Evolutionary conservation across 2,113 vertebrate genomes (phyloP), one percentile per base, ranked within the genome.

Genomic region (Tauraco erythrolophus): DNA sequence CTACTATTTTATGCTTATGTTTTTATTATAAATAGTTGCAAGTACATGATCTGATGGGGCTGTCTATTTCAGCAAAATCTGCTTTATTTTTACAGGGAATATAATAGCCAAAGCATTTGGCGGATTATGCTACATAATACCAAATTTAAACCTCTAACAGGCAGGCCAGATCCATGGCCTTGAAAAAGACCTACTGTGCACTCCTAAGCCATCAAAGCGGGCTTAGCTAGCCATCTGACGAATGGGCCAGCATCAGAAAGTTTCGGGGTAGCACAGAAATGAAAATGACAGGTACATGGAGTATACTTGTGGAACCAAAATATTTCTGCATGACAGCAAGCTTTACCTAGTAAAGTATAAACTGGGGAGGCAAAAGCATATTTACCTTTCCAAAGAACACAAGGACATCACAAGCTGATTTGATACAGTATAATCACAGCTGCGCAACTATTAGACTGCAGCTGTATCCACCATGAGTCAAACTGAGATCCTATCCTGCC

Each of bases 61-160:
- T 72, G 53, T 22, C 61, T 41, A 68, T 41, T 79, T 92, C 65
- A 83, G 81, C 66, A 79, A 84, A 89, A 89, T 84, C 84, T 96
- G 77, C 77, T 95, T 95, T 89, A 82, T 93, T 93, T 96, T 88
- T 84, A 89, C 60, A 76, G 65, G 54, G 57, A 79, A 71, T 66
- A 71, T 78, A 93, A 72, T 37, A 94, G 66, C 23, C 51, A 88
- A 91, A 94, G 94, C 92, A 90, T 92, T 85, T 94, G 57, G 24
- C 92, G 92, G 89, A 93, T 96, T 92, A 96, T 71, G 54, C 91
- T 92, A 64, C 41, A 45, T 84, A 93, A 92, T 65, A 90, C 46
- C 50, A 93, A 93, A 95, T 90, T 53, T 89, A 96, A 96, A 94
- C 39, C 84, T 79, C 87, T 85, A 69, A 82, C 11, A 94, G 57